Evolutionary conservation across 2,113 vertebrate species (phyloP), one percentile per base, ranked within the genome.

Genomic region (Gymnarchus niloticus): DNA sequence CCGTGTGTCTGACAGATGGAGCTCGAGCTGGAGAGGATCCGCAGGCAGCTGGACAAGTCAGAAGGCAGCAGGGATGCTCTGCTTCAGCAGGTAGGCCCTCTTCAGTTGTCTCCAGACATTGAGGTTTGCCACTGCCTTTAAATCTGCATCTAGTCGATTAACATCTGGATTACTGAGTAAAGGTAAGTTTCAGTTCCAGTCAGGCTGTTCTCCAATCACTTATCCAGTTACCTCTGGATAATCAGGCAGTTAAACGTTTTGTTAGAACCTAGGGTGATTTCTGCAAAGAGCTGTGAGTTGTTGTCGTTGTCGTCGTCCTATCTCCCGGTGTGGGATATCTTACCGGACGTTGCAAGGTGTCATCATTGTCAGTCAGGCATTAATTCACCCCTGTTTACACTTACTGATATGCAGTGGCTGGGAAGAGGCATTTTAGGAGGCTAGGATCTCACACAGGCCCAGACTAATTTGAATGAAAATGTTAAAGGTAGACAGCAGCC

Each of bases 11-110:
- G 54, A 59, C 82, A 95, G 94, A 89, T 96, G 91, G 94, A 96
- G 86, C 93, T 94, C 86, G 96, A 98, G 88, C 91, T 99, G 91
- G 93, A 96, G 61, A 90, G 89, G 57, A 95, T 94, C 2, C 93
- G 84, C 85, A 94, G 93, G 88, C 92, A 93, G 56, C 80, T 98
- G 85, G 93, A 94, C 85, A 95, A 97, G 87, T 96, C 96, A 4
- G 97, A 98, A 92, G 92, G 92, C 77, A 95, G 90, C 89, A 95
- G 95, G 92, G 95, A 96, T 89, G 89, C 93, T 57, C 96, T 99
- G 83, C 89, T 94, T 87, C 94, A 92, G 88, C 96, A 99, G 96
- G 97, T 99, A 93, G 89, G 10, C 51, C 19, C 8, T 12, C n/a
- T 2, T n/a, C n/a, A 19, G n/a, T 33, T 14, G 78, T 46, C 51